Evolutionary conservation across 2,888 invertebrate species (phyloP), one percentile per base, ranked within the genome.

Genomic region (Mimachlamys varia): DNA sequence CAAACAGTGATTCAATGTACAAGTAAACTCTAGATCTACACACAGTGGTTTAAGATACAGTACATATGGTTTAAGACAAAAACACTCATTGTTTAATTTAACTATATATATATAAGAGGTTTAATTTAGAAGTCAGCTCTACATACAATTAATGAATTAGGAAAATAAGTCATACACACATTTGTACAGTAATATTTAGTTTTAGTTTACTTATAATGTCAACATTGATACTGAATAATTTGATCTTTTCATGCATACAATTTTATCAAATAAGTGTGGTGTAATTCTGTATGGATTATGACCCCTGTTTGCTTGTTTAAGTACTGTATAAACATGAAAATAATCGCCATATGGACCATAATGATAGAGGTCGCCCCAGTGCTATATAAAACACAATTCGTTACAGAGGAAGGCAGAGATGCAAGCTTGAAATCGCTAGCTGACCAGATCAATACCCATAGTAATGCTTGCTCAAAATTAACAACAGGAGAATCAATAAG

Each of bases 391-490:
- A 27, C 33, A 76, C 33, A 76, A 76, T 33, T 12, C 33, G 33
- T 33, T 76, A 76, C 76, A 13, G 58, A 58, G 22, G 58, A 58
- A 19, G n/a, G 12, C 76, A 76, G 17, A 7, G 33, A 76, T 76
- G 27, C 76, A 76, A 76, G 76, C 33, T 22, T 76, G 76, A 76
- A 58, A 76, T 76, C 27, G 33, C 76, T 33, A 76, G 76, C 13
- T 76, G 76, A 33, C 76, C 76, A 76, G 76, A 76, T 76, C 76
- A 76, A 76, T 76, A 76, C 76, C 27, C 33, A 76, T 19, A 76
- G 76, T 76, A 76, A 76, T 76, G 76, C 76, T 76, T 76, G 76
- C 76, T 76, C 76, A 76, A 76, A 76, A 76, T 76, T 76, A 76
- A 76, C 76, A 76, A 76, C 33, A 33, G 13, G 0, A 76, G 76